Evolutionary conservation across 2,113 vertebrate genomes (phyloP), one percentile per base, ranked within the genome.

Genomic region (Gasterosteus aculeatus): DNA sequence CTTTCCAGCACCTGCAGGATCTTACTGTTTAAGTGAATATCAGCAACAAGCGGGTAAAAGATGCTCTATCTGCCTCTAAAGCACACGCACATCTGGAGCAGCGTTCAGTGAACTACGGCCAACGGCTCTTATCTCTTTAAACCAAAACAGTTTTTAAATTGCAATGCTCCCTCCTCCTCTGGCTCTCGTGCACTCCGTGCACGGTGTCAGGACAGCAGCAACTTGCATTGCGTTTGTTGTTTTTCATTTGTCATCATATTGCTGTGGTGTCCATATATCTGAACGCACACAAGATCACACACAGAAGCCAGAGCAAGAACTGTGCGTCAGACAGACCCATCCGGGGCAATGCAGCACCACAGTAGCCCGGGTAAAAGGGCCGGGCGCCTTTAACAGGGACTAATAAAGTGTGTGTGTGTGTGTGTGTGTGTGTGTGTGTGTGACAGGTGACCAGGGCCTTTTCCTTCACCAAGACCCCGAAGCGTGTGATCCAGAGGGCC

Each of bases 391-490:
- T 26, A 26, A 26, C 22, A 26, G 22, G 22, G 22, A 26, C 22
- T 26, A 26, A 26, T 33, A 33, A 33, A 33, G 33, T 33, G 33
- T 16, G 46, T 29, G 12, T 14, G 8, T 41, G 10, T 22, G 35
- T 41, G 38, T 42, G 0, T 69, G 3, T 49, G 3, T 73, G 14
- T 80, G 3, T 75, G 14, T 76, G 14, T 73, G 58, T 63, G 4
- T 72, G 56, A 15, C 81, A 99, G 97, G 98, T 99, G 61, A 99
- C 98, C 0, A 92, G 97, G 88, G 98, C 96, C 0, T 99, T 99
- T 84, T 99, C 98, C 14, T 99, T 99, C 88, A 96, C 96, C 0
- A 99, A 99, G 93, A 99, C 97, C 1, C 98, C 97, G 0, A 99
- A 96, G 92, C 95, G 96, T 89, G 96, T 95, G 29, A 94, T 99